These are phyloP conservation scores for Dissostichus mawsoni DNA, from an alignment of 2,113 vertebrate species.

Conservation along the genomic window DNA sequence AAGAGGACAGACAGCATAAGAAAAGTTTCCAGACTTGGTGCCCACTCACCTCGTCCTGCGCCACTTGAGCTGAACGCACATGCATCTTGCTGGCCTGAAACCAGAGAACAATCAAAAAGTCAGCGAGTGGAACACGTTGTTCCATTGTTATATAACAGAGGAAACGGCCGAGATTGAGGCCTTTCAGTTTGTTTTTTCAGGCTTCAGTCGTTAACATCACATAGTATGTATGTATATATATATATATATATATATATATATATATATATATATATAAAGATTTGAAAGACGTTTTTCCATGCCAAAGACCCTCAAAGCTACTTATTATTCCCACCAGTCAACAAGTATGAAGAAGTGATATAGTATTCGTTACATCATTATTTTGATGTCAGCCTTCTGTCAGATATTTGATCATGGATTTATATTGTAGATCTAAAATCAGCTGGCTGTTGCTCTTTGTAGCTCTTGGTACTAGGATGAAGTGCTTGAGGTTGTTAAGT, in stretches of 20 bases:
- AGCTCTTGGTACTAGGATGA: not conserved
- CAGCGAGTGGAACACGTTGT: conserved; percentile 24
- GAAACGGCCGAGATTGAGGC: conserved; percentile 1
- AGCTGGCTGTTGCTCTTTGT: conserved; percentile 3
- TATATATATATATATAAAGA: too few species aligned
- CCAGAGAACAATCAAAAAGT: conserved; percentile 30
- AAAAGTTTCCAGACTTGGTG: conserved; percentile 31
- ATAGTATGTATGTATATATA: not conserved
- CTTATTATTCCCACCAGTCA: not conserved
- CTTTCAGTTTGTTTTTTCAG: not conserved
- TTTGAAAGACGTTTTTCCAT: too few species aligned
- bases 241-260: too few species aligned
- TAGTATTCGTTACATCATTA: not conserved
- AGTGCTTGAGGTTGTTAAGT: not conserved
- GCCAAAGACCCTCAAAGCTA: too few species aligned
- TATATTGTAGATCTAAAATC: too few species aligned
- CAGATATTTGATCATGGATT: too few species aligned
- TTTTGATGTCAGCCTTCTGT: not conserved
- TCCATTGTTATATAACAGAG: conserved; percentile 11
- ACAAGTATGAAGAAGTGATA: not conserved
- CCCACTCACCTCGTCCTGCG: conserved; percentile 92
- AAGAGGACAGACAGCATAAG: not conserved
- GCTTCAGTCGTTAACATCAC: not conserved
- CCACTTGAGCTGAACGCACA: conserved; percentile 83
- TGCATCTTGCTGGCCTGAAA: conserved; percentile 79